Conservation (phyloP, 2,797 vertebrate species). For the Parauchenoglanis punctatus region DNA sequence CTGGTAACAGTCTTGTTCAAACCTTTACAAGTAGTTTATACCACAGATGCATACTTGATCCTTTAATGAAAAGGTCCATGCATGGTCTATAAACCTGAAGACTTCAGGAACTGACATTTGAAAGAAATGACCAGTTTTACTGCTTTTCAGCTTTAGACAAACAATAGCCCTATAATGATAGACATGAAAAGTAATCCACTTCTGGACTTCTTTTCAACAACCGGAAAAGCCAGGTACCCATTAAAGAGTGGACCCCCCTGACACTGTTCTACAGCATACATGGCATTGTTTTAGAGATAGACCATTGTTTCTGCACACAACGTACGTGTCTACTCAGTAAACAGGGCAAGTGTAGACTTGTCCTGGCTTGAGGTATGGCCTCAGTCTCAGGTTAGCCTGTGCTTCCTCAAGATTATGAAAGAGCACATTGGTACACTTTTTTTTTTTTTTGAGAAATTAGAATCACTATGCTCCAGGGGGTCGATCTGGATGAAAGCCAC, state of each 20-base stretch:
- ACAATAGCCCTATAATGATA: slow-evolving; percentile 23
- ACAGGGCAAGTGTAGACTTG: slow-evolving; percentile 61
- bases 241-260: slow-evolving; percentile 47
- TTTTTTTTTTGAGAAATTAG: slow-evolving; percentile 36
- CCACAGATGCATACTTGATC: not conserved
- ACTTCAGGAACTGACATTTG: not conserved
- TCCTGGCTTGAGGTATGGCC: slow-evolving; percentile 50
- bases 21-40: not conserved
- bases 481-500: slow-evolving; percentile 4
- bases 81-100: not conserved
- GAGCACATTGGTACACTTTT: slow-evolving; percentile 20
- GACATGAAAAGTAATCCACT: slow-evolving; percentile 36
- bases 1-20: not conserved
- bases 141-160: slow-evolving; percentile 11
- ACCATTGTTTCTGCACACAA: slow-evolving; percentile 55
- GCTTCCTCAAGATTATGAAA: slow-evolving; percentile 43
- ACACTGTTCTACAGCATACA: slow-evolving; percentile 24
- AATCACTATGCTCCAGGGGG: slow-evolving; percentile 25
- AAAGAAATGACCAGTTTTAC: slow-evolving; percentile 20
- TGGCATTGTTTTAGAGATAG: slow-evolving; percentile 53
- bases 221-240: slow-evolving; percentile 31
- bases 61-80: not conserved
- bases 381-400: slow-evolving; percentile 51
- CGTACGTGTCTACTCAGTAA: slow-evolving; percentile 63
- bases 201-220: slow-evolving; percentile 31